A percentile compares a stretch with the other conserved stretches of the same genome.
Evolutionary conservation across 1,140 invertebrate genomes (phyloP).

Genomic region (Scaptomyza pallida): DNA sequence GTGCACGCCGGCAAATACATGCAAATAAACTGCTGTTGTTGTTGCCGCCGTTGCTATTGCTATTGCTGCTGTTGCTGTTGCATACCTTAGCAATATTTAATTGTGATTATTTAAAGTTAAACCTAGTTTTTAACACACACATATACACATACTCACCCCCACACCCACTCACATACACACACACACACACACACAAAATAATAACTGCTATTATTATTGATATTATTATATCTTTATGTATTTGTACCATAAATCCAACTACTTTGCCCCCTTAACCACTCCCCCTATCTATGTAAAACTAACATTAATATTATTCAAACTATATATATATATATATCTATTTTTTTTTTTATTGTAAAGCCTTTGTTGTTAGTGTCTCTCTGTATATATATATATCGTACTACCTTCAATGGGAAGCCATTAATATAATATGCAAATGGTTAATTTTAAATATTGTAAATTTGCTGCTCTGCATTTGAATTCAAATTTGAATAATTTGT

Average conservation of each 20-base stretch:
- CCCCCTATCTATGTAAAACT: slow-evolving; percentile 15
- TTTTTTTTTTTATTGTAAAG: slow-evolving; percentile 34
- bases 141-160: slow-evolving; percentile 3
- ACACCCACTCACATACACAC: neutral
- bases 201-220: slow-evolving; percentile 4
- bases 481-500: slow-evolving; percentile 6
- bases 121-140: slow-evolving; percentile 46
- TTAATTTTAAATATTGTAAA: slow-evolving; percentile 31
- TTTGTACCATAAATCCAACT: slow-evolving; percentile 27
- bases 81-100: slow-evolving; percentile 70
- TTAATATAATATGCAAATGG: slow-evolving; percentile 6
- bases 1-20: slow-evolving; percentile 24
- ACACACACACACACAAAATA: slow-evolving; percentile 3
- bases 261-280: neutral
- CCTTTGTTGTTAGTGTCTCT: slow-evolving; percentile 48
- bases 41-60: slow-evolving; percentile 23
- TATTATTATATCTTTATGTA: slow-evolving; percentile 5
- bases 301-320: slow-evolving; percentile 6
- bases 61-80: slow-evolving; percentile 42
- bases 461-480: slow-evolving; percentile 25
- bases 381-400: slow-evolving; percentile 33
- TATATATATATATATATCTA: too few relatives aligned
- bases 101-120: slow-evolving; percentile 74
- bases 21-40: slow-evolving; percentile 14
- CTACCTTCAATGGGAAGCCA: slow-evolving; percentile 18